Evolutionary conservation across 2,888 invertebrate genomes (phyloP), one percentile per base, ranked within the genome.

Genomic region (Buathra laborator): DNA sequence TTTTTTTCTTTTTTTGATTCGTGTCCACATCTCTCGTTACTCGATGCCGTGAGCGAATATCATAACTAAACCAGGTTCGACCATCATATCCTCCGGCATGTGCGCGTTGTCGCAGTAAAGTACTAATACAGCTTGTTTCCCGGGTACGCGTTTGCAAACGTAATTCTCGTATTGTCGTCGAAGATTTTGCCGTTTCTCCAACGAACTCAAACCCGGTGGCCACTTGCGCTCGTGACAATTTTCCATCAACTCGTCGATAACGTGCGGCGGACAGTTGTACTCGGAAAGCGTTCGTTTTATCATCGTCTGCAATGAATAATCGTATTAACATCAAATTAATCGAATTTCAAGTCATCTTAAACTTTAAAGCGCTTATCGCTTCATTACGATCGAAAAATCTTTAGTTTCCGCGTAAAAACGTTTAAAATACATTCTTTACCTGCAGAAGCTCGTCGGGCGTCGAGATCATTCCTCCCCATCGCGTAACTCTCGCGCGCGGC

Each of bases 391-490:
- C 37, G 37, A 1, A 37, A 37, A 37, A 37, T 0, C 9, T 37
- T 7, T 0, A 37, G 2, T 9, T 9, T 37, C 1, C 37, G 37
- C 37, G 7, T 51, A 46, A 48, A 48, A 51, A 37, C 37, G 37
- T 37, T 37, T 7, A 7, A 37, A 37, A 37, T 37, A 24, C 2
- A 6, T 7, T 3, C n/a, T n/a, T 14, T 93, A 98, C 98, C 96
- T 98, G 98, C 89, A 99, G 95, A 75, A 98, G 97, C 94, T 98
- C 98, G 93, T 99, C 99, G 0, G 99, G 99, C 12, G 99, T 99
- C 43, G 99, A 99, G 91, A 99, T 99, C 98, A 99, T 99, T 79
- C 99, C 99, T 77, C 99, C 99, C 99, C 99, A 99, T 81, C 99
- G 96, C 0, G 98, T 98, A 64, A 99, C 99, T 83, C 98, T 95